phyloP scores from a whole-genome alignment of 1,140 invertebrate genomes.

The Drosophila pruinosa region DNA sequence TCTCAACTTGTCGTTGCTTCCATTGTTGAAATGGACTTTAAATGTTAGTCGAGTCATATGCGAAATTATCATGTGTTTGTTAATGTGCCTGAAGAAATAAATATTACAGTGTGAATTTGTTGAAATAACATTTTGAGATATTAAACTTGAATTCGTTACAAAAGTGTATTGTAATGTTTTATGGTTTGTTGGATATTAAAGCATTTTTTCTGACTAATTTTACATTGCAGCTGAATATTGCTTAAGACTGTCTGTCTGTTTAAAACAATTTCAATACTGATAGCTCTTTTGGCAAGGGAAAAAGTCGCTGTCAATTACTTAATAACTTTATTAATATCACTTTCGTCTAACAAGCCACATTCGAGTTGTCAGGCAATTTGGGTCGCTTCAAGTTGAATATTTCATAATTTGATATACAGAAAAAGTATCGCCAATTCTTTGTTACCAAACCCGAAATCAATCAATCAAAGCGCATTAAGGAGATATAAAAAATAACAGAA shows the following conservation, averaged over 20 bases:
- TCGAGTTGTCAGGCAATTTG: conserved; percentile 50
- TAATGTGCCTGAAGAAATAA: not conserved
- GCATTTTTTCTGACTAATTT: too few relatives aligned
- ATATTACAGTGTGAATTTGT: not conserved
- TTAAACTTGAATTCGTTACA: not conserved
- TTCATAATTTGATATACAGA: conserved; percentile 40
- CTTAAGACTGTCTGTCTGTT: too few relatives aligned
- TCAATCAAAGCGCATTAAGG: conserved; percentile 73
- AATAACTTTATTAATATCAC: conserved; percentile 40
- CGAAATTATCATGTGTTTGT: conserved; percentile 11
- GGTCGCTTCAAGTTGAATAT: conserved; percentile 21
- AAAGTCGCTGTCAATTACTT: conserved; percentile 10
- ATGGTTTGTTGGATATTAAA: too few relatives aligned
- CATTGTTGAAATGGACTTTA: conserved; percentile 56
- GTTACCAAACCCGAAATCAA: conserved; percentile 36
- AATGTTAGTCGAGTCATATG: conserved; percentile 11
- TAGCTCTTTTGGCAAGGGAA: not conserved
- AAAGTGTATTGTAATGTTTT: not conserved
- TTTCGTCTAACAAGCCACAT: conserved; percentile 38
- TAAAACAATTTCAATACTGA: too few relatives aligned
- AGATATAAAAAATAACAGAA: conserved; percentile 28
- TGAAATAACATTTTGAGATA: not conserved
- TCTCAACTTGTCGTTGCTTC: conserved; percentile 27
- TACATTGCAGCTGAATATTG: too few relatives aligned
- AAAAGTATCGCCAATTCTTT: conserved; percentile 48